Evolutionary conservation across 2,113 vertebrate genomes (phyloP), one percentile per base, ranked within the genome.

Genomic region (Elaphurus davidianus): DNA sequence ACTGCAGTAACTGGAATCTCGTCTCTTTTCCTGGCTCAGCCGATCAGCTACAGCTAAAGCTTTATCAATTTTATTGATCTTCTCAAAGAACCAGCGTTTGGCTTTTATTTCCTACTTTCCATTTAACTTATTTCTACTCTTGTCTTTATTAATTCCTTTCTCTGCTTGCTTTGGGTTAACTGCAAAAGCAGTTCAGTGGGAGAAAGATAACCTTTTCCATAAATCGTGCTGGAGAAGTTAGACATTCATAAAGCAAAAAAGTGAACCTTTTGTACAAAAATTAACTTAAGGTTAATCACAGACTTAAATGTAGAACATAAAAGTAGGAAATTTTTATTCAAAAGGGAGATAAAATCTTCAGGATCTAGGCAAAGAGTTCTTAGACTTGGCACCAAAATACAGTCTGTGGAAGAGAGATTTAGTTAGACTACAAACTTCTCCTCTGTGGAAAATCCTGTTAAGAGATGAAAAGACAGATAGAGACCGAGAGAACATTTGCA

Each of bases 121-220:
- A 1, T 74, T 87, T 28, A 16, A 27, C 27, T 71, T 62, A 21
- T 28, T 59, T 91, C 40, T 50, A 1, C 43, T 10, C 25, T 30
- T 2, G 13, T 21, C 23, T 50, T 83, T n/a, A 19, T 13, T 14
- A 17, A 30, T 55, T 71, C 19, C 10, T 86, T 81, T 88, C 67
- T 43, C 36, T n/a, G 23, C 50, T 74, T 79, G 85, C n/a, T 92
- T 57, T 90, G 96, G 27, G 67, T 23, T n/a, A 60, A 0, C 87
- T 50, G 13, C 78, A 64, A 45, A 47, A 71, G 40, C 74, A 62
- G 8, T 52, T 79, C 7, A 23, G 1, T 5, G 40, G 43, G 6
- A 74, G 67, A 50, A 60, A 17, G 54, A 33, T 1, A 14, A 23
- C 11, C 78, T 87, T 81, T 50, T 47, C 57, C 30, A 11, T 50